Percentiles rank a stretch among this genome's conserved stretches.
phyloP scores from a whole-genome alignment of 2,797 vertebrate species.

The Mus minutoides region DNA sequence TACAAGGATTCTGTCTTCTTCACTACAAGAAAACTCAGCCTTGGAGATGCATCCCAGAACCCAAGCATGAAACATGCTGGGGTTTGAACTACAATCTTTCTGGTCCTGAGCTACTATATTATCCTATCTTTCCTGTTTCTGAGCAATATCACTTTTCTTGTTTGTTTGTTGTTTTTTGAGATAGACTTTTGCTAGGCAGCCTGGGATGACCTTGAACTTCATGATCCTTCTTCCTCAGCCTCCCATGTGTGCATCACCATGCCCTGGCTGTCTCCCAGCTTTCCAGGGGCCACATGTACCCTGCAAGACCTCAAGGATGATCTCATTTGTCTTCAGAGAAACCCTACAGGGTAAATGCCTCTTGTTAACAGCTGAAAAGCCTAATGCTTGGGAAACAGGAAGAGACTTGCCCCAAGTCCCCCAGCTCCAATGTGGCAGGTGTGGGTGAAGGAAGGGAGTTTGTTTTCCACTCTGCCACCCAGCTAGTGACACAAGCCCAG shows the following conservation, averaged over 20 bases:
- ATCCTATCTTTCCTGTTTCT: neutral
- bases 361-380: constrained; percentile 23
- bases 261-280: neutral
- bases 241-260: neutral
- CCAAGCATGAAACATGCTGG: neutral
- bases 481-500: neutral
- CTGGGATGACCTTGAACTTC: neutral
- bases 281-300: neutral
- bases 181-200: neutral
- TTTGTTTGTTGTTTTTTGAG: neutral
- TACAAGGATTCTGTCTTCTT: constrained; percentile 34
- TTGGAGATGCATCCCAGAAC: constrained; percentile 7
- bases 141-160: neutral
- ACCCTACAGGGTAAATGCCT: neutral
- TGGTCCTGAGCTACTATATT: neutral
- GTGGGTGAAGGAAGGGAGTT: neutral
- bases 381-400: neutral
- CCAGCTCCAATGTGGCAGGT: constrained; percentile 11
- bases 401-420: constrained; percentile 52
- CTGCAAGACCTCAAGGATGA: neutral
- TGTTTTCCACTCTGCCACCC: constrained; percentile 22
- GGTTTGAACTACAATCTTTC: neutral
- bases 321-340: constrained; percentile 33
- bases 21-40: constrained; percentile 44
- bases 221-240: neutral